Percentiles rank a stretch among this genome's conserved stretches.
phyloP scores from a whole-genome alignment of 2,797 vertebrate species.

The Melanotaenia parkinsoni region DNA sequence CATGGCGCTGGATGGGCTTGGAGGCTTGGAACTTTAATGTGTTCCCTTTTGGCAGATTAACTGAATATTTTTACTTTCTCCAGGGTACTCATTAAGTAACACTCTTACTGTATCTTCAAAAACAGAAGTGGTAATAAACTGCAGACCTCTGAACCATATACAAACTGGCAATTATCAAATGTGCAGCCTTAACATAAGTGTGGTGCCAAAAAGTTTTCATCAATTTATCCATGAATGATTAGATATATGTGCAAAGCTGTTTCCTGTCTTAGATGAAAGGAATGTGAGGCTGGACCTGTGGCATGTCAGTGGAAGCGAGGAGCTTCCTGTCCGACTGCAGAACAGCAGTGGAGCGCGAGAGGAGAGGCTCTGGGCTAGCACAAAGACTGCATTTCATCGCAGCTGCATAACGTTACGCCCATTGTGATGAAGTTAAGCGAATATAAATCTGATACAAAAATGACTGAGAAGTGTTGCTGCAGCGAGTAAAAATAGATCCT shows the following conservation, averaged over 20 bases:
- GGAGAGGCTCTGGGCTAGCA: conserved; percentile 18
- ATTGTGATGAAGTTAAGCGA: conserved; percentile 49
- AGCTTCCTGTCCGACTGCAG: conserved; percentile 50
- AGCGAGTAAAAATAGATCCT: conserved; percentile 51
- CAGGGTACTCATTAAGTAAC: conserved; percentile 21
- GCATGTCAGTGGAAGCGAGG: conserved; percentile 47
- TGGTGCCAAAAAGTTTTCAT: conserved; percentile 20
- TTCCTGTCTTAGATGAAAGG: conserved; percentile 37
- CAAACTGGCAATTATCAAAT: conserved; percentile 5
- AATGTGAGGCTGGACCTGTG: conserved; percentile 45
- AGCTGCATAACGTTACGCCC: conserved; percentile 60
- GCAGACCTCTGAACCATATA: neutral
- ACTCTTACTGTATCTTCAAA: conserved; percentile 4
- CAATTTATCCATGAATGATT: conserved; percentile 11
- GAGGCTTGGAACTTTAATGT: conserved; percentile 36
- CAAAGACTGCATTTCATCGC: conserved; percentile 48
- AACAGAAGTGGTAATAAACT: neutral
- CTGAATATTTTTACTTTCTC: conserved; percentile 36
- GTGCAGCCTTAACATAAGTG: neutral
- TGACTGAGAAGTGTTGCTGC: conserved; percentile 40
- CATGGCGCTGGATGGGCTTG: conserved; percentile 43
- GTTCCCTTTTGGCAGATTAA: conserved; percentile 31
- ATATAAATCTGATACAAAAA: conserved; percentile 39
- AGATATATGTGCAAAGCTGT: conserved; percentile 38
- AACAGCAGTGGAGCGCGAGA: conserved; percentile 27